A percentile compares a stretch with the other conserved stretches of the same genome.
Evolutionary conservation across 2,888 invertebrate genomes (phyloP).

Genomic region (Blastobasis lacticolella): DNA sequence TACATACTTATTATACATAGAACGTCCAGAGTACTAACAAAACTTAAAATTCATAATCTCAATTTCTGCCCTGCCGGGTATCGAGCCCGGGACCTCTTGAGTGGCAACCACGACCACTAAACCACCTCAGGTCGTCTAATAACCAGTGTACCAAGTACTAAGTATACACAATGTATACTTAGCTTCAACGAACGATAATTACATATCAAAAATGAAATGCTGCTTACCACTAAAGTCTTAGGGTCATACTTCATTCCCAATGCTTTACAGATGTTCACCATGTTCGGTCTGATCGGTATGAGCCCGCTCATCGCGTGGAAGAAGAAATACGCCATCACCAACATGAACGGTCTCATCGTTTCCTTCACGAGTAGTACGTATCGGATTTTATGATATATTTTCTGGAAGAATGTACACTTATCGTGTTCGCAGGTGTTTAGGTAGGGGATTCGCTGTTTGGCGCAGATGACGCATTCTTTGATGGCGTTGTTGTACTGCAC

Average conservation of each 20-base stretch:
- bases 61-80: too few relatives aligned
- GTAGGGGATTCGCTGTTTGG: slow-evolving; percentile 32
- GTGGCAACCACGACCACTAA: too few relatives aligned
- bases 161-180: too few relatives aligned
- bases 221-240: slow-evolving; percentile 64
- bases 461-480: slow-evolving; percentile 46
- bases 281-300: slow-evolving; percentile 66
- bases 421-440: slow-evolving; percentile 39
- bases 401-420: slow-evolving; percentile 32
- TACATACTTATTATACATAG: too few relatives aligned
- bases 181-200: too few relatives aligned
- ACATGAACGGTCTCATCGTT: slow-evolving; percentile 62
- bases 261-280: slow-evolving; percentile 69
- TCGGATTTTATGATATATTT: slow-evolving; percentile 35
- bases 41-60: too few relatives aligned
- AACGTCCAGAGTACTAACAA: too few relatives aligned
- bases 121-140: too few relatives aligned
- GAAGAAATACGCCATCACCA: slow-evolving; percentile 70
- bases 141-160: too few relatives aligned
- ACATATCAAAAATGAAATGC: too few relatives aligned
- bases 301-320: slow-evolving; percentile 69
- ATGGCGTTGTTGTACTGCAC: slow-evolving; percentile 53
- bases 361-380: slow-evolving; percentile 64
- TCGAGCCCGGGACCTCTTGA: too few relatives aligned
- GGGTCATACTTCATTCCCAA: slow-evolving; percentile 61